phyloP scores from a whole-genome alignment of 1,140 invertebrate species.

The Meloidogyne hapla region DNA sequence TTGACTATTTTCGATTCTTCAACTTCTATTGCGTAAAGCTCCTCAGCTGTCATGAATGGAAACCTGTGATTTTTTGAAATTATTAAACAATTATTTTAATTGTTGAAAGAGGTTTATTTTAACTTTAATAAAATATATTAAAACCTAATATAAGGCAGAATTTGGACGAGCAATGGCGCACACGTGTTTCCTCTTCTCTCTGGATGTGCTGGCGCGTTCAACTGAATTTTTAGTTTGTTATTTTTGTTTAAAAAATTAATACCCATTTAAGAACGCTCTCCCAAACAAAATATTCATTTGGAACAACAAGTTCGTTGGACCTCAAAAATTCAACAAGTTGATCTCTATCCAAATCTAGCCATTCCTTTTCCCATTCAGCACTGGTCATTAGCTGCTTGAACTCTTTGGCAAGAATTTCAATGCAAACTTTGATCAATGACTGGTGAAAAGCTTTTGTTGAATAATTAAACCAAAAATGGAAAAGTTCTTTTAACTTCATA shows the following conservation, averaged over 20 bases:
- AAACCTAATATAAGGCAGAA: slow-evolving; percentile 52
- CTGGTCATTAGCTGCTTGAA: slow-evolving; percentile 65
- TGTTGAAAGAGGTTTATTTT: background rate
- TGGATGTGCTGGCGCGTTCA: slow-evolving; percentile 54
- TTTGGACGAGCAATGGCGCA: slow-evolving; percentile 55
- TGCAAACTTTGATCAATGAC: slow-evolving; percentile 51
- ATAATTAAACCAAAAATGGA: slow-evolving; percentile 67
- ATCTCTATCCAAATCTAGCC: slow-evolving; percentile 65
- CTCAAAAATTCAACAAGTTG: slow-evolving; percentile 66
- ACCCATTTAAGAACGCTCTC: slow-evolving; percentile 56
- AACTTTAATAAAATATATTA: slow-evolving; percentile 3
- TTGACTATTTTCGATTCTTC: slow-evolving; percentile 61
- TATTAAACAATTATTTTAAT: no score
- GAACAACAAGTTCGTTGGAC: slow-evolving; percentile 64
- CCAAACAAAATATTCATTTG: slow-evolving; percentile 55
- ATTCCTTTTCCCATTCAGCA: slow-evolving; percentile 66
- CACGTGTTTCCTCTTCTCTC: slow-evolving; percentile 57
- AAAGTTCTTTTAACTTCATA: slow-evolving; percentile 66
- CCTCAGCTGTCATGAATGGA: slow-evolving; percentile 66
- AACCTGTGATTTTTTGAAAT: slow-evolving; percentile 64
- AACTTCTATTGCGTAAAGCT: slow-evolving; percentile 62
- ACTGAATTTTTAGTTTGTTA: slow-evolving; percentile 18
- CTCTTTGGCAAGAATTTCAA: slow-evolving; percentile 64
- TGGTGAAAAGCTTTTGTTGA: slow-evolving; percentile 65
- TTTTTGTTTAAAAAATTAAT: slow-evolving; percentile 6